Base-by-base conservation (phyloP, 2,113 vertebrate genomes). In the Chauna torquata region DNA sequence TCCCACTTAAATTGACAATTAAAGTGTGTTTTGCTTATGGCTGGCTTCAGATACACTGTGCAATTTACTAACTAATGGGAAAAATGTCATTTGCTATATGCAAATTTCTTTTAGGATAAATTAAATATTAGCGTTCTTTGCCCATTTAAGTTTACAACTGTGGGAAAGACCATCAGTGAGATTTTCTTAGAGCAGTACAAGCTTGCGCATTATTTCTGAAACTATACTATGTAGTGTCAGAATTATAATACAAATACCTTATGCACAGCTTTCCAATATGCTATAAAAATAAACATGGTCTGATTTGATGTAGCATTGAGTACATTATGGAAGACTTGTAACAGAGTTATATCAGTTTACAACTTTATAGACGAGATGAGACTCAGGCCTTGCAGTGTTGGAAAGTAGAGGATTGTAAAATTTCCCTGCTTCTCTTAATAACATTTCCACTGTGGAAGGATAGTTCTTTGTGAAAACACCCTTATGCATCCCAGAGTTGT, bases 1-100 rank as follows among this genome's bases (percentile, higher is more conserved):
- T 91, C 49, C 38, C 52, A 85, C 44, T 96, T 94, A 95, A 94
- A 95, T 77, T 85, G 83, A 87, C 86, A 97, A 96, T 94, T 95
- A 93, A 91, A 94, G 16, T 70, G 40, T 82, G 7, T 76, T 82
- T 94, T 87, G 28, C 83, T 94, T 86, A 55, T 89, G 81, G 14
- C 61, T 97, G 77, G 27, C 16, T 94, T 94, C 86, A 93, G 85
- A 96, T 16, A 66, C 16, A 52, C 20, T 50, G 36, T 80, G 86
- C 54, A 94, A 92, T 94, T 94, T 93, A 69, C 74, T 80, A 91
- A 91, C 65, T 89, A 93, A 95, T 93, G 74, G 58, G 36, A 57
- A 86, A 94, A 89, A 89, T 80, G 57, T 79, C 2, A 3, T 92
- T 96, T 94, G 30, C 57, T 87, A 8, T 87, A 82, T 82, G 65